Base-by-base conservation (phyloP, 2,113 vertebrate species). In the Thinocorus orbignyianus region DNA sequence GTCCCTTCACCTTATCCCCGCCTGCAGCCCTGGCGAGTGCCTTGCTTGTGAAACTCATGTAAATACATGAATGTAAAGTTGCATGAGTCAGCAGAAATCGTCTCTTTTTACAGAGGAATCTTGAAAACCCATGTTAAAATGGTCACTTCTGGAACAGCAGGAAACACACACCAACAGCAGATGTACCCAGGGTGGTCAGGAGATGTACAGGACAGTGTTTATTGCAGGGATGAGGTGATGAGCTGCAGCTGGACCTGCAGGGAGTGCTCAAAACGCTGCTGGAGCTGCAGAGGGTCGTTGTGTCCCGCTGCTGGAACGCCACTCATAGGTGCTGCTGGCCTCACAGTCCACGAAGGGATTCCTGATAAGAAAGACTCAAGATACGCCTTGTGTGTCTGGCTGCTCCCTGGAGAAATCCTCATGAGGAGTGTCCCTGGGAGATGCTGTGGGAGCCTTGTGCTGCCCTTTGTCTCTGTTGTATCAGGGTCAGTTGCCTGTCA, bases 251-350 rank as follows among this genome's bases (percentile, higher is more conserved):
- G 71, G 0, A n/a, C 12, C 15, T 58, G 41, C 7, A 13, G 52
- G 51, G 15, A 42, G 3, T 9, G 7, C 9, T 33, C 72, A 35
- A 3, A 78, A 14, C 37, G 30, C 31, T n/a, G 22, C 65, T 0
- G 0, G n/a, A 31, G 23, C 2, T 23, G 13, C 3, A 19, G 25
- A 60, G 46, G 17, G n/a, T 28, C 3, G 0, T 31, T 46, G 3
- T 19, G 33, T 42, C 20, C 51, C 69, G 5, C 62, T 69, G 20
- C 2, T 52, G 60, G 41, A 77, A 7, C 33, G 39, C 16, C 24
- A 16, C 6, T n/a, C 33, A 7, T 4, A 65, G 20, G 4, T 35
- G 24, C 35, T 73, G 25, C 71, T 69, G 48, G 31, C 57, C 60
- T 13, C 1, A 51, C 3, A 1, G 0, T 11, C 39, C 14, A 37